These are phyloP conservation scores for Tillus elongatus DNA, from an alignment of 2,888 invertebrate genomes.

Conservation along the genomic window DNA sequence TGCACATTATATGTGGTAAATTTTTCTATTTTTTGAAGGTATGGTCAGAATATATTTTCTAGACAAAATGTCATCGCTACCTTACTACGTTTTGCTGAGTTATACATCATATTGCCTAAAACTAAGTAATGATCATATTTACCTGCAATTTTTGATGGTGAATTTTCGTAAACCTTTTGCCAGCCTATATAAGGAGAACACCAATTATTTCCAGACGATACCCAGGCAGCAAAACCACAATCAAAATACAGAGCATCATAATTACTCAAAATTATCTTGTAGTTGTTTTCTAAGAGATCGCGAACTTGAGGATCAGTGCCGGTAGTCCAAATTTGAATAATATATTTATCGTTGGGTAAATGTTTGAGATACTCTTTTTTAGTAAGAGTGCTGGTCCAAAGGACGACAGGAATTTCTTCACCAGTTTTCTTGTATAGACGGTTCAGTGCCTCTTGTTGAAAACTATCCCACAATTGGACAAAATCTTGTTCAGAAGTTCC, in stretches of 20 bases:
- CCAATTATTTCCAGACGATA: constrained; percentile 76
- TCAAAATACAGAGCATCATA: constrained; percentile 81
- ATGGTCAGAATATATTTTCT: no score
- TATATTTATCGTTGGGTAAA: constrained; percentile 64
- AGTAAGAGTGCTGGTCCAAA: constrained; percentile 79
- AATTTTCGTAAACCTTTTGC: constrained; percentile 78
- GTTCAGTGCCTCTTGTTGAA: constrained; percentile 59
- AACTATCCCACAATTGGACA: constrained; percentile 63
- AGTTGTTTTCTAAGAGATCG: constrained; percentile 62
- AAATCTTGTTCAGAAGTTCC: constrained; percentile 45
- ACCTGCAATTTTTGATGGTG: constrained; percentile 53
- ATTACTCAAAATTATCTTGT: constrained; percentile 71
- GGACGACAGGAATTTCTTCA: constrained; percentile 52
- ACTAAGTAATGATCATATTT: no score
- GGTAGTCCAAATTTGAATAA: constrained; percentile 76
- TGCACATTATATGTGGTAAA: no score
- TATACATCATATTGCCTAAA: no score
- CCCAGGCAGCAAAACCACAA: constrained; percentile 79
- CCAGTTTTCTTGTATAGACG: constrained; percentile 47
- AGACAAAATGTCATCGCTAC: no score
- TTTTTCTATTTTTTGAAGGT: no score
- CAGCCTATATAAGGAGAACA: constrained; percentile 85
- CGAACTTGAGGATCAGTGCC: constrained; percentile 54
- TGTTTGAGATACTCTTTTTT: constrained; percentile 54
- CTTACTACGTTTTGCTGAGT: no score